Evolutionary conservation across 1,140 invertebrate genomes (phyloP), one percentile per base, ranked within the genome.

Genomic region (Heliconius hewitsoni): DNA sequence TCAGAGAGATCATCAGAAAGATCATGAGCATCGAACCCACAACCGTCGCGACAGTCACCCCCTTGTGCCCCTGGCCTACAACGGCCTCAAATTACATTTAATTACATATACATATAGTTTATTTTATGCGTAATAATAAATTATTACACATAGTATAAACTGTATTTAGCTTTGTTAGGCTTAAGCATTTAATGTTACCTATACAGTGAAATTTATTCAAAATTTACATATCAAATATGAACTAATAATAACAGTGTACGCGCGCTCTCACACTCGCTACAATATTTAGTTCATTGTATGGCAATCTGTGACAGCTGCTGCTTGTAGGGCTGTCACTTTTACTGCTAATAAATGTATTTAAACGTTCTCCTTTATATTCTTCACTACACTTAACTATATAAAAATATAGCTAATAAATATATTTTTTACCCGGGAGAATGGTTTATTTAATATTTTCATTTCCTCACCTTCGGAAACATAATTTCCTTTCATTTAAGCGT

Each of bases 221-320:
- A 42, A 77, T 71, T 77, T 77, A 77, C 75, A 66, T 71, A 77
- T 46, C 75, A 46, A 55, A 71, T 71, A 77, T 71, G 27, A 77
- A 37, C 75, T 77, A 77, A 77, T 71, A 71, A 77, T 71, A 55
- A 71, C 75, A 71, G 66, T 77, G 75, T 71, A 71, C 66, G 71
- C 75, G 75, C 75, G 75, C 66, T 77, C 75, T 77, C 71, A 77
- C 52, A 57, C 55, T 70, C 66, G 71, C 76, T 73, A 60, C 23
- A 78, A 78, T 78, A 78, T 78, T 78, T 52, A 71, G 76, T 78
- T 73, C 76, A 78, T 73, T 78, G 76, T 78, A 73, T 60, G 50
- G 71, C 71, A 78, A 78, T 78, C 71, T 73, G 50, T 46, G 71
- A 73, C 71, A 78, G 71, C 76, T 78, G 76, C 34, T 78, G 30